Percentiles rank a stretch among this genome's conserved stretches.
Conservation (phyloP, 2,113 vertebrate genomes). For the Alectura lathami region DNA sequence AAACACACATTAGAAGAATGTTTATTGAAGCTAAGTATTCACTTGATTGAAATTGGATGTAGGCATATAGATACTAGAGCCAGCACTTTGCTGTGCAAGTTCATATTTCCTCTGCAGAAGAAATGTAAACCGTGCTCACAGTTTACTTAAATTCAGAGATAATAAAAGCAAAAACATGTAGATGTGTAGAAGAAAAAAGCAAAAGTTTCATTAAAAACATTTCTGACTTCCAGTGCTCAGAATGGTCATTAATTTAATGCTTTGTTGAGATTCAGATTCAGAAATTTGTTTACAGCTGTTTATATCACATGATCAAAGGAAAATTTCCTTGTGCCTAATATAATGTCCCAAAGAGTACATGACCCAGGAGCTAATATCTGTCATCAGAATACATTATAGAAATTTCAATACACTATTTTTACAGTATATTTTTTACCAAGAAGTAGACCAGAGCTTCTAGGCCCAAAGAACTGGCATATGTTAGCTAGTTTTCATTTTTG, state of each 20-base stretch:
- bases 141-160: constrained; percentile 28
- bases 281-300: not conserved
- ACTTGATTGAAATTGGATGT: not conserved
- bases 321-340: not conserved
- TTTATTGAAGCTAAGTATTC: not conserved
- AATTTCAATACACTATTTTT: not conserved
- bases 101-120: not conserved
- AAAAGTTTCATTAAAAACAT: not conserved
- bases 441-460: not conserved
- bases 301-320: not conserved
- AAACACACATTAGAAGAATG: not conserved
- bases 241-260: not conserved
- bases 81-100: not conserved
- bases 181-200: not conserved
- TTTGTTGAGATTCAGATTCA: not conserved
- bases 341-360: not conserved
- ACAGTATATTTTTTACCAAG: not conserved
- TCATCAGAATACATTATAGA: not conserved
- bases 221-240: not conserved
- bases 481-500: rapidly evolving
- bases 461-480: rapidly evolving
- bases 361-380: not conserved
- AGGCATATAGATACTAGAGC: not conserved
- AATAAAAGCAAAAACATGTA: not conserved
- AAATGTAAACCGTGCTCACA: not conserved